Base-by-base conservation (phyloP, 2,113 vertebrate genomes). In the Hucho hucho region DNA sequence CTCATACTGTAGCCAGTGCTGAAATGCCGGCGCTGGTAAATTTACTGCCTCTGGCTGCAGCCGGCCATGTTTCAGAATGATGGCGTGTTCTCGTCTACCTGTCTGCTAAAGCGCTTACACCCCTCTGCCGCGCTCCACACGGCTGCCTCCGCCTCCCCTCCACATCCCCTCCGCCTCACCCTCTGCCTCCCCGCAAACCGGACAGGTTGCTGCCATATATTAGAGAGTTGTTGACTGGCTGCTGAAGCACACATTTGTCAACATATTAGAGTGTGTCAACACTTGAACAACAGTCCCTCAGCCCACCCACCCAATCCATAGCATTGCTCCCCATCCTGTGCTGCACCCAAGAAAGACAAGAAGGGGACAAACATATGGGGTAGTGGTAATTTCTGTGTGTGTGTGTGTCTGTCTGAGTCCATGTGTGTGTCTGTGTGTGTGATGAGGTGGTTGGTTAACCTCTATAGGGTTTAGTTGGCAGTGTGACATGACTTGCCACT, bases 231-330 rank as follows among this genome's bases (percentile, higher is more conserved):
- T 91, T 92, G 90, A 92, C 87, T 92, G 87, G 85, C 86, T 78
- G 84, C 79, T 86, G 84, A 89, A 87, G 83, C 37, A 43, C 77
- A 86, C 90, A 92, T 92, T 91, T 91, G 89, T 92, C 90, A 93
- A 88, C 86, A 88, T 92, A 90, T 90, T 90, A 89, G 78, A 87
- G 89, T 78, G 80, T 90, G 89, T 92, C 91, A 91, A 87, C 91
- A 88, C 88, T 81, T 80, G 56, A 86, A 87, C 87, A 87, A 87
- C 85, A 83, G 73, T 68, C 74, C 71, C 47, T 77, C 66, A 68
- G 78, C 77, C 79, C 86, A 85, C 81, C 82, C 83, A 82, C 69
- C 72, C 29, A 75, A 77, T 78, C 72, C 68, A 80, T 81, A 82
- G n/a, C 75, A 80, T 64, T 49, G 74, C 20, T 49, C 65, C 61